Base-by-base conservation (phyloP, 2,888 invertebrate genomes). In the Caenorhabditis drosophilae region DNA sequence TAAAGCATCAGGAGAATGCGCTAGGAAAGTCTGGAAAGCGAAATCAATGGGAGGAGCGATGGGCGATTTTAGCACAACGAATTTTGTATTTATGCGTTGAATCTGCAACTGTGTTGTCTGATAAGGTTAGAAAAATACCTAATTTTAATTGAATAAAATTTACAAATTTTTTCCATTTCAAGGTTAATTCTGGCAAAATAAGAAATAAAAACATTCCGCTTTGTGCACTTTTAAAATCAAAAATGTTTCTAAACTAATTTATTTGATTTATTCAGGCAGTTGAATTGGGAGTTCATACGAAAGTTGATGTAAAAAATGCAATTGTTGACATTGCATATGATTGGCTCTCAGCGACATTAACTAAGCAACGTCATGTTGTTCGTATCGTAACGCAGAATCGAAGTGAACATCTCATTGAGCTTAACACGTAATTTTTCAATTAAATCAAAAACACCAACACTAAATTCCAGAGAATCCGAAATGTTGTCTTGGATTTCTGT, bases 261-360 rank as follows among this genome's bases (percentile, higher is more conserved):
- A n/a, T n/a, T n/a, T n/a, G n/a, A n/a, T 27, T 42, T 23, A 54
- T 68, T 25, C 60, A 69, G 64, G 47, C 49, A 15, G 34, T 64
- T 31, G 59, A 62, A 26, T 52, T 69, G 1, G 51, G 59, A 12
- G 41, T 54, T 11, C 62, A 62, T 40, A 56, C 53, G n/a, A 52
- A 67, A n/a, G 50, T 75, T n/a, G 75, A 75, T 26, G 70, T 75
- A 25, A 42, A 54, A 25, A 66, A 66, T 20, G 47, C 73, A 7
- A 70, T 75, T 15, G 68, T 70, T 18, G 75, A 75, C 52, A 75
- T 75, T 25, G 73, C 75, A 22, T 75, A 75, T 51, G 75, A 73
- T 54, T 71, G 64, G 63, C 61, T 73, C 9, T 59, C 63, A 20
- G 35, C 61, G 20, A 34, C 64, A 11, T 55, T 58, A 26, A 50